Conservation (phyloP, 2,797 vertebrate species). For the Podargus strigoides region DNA sequence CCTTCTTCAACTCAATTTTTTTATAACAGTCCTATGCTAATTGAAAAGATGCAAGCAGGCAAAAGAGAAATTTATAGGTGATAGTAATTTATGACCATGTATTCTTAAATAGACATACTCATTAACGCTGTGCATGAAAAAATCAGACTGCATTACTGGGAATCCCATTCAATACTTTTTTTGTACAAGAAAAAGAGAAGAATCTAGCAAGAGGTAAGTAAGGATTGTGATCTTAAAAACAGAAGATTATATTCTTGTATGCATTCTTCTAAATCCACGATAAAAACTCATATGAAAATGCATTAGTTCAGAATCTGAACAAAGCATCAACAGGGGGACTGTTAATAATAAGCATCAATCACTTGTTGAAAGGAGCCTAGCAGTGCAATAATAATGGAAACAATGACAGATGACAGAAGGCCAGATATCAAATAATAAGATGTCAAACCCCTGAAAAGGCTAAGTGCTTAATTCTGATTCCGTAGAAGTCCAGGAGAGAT, state of each 20-base stretch:
- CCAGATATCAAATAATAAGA: slow-evolving; percentile 14
- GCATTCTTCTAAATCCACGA: not conserved
- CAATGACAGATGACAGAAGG: slow-evolving; percentile 16
- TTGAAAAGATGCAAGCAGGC: not conserved
- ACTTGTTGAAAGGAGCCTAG: slow-evolving; percentile 32
- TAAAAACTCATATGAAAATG: slow-evolving; percentile 7
- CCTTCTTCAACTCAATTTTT: not conserved
- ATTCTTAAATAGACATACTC: slow-evolving; percentile 43
- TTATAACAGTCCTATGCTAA: not conserved
- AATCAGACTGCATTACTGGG: not conserved
- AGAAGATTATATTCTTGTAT: not conserved
- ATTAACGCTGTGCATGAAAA: slow-evolving; percentile 17
- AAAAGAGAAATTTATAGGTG: slow-evolving; percentile 12
- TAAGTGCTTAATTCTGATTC: not conserved
- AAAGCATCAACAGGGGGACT: not conserved
- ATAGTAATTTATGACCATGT: slow-evolving; percentile 24
- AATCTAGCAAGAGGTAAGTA: not conserved
- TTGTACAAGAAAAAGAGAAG: not conserved
- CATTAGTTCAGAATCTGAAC: not conserved
- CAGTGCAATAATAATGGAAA: not conserved
- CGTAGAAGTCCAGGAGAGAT: not conserved
- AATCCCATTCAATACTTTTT: not conserved
- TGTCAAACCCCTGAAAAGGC: not conserved
- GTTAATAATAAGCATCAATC: slow-evolving; percentile 41
- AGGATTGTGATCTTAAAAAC: not conserved